Evolutionary conservation across 2,888 invertebrate genomes (phyloP).

Genomic region (Nebria salina): DNA sequence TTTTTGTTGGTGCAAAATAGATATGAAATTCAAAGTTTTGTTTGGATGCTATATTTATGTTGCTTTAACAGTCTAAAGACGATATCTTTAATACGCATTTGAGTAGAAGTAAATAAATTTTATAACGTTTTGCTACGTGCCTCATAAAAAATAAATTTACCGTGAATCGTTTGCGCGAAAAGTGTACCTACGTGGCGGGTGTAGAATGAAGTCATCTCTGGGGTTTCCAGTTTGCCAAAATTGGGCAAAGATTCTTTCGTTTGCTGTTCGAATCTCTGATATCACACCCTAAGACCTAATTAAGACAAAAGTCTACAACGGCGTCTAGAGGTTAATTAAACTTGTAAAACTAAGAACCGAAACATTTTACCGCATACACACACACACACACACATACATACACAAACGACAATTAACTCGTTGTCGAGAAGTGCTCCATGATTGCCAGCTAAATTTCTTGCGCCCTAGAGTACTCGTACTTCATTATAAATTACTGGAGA

Average conservation of each 20-base stretch:
- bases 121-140: not conserved
- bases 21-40: too few species aligned
- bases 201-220: not conserved
- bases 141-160: not conserved
- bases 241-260: not conserved
- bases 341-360: slow-evolving; percentile 43
- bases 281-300: slow-evolving; percentile 35
- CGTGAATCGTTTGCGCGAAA: not conserved
- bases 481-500: too few species aligned
- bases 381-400: not conserved
- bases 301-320: slow-evolving; percentile 37
- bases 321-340: slow-evolving; percentile 44
- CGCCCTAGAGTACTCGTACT: not conserved
- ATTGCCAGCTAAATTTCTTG: not conserved
- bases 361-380: slow-evolving; percentile 7
- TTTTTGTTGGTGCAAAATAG: too few species aligned
- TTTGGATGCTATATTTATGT: too few species aligned
- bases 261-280: not conserved
- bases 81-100: not conserved
- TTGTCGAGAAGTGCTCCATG: not conserved
- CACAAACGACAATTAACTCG: not conserved
- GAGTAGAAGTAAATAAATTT: not conserved
- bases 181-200: not conserved
- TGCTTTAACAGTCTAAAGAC: too few species aligned
- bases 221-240: not conserved